Conservation (phyloP, 2,113 vertebrate genomes). For the Alosa alosa region DNA sequence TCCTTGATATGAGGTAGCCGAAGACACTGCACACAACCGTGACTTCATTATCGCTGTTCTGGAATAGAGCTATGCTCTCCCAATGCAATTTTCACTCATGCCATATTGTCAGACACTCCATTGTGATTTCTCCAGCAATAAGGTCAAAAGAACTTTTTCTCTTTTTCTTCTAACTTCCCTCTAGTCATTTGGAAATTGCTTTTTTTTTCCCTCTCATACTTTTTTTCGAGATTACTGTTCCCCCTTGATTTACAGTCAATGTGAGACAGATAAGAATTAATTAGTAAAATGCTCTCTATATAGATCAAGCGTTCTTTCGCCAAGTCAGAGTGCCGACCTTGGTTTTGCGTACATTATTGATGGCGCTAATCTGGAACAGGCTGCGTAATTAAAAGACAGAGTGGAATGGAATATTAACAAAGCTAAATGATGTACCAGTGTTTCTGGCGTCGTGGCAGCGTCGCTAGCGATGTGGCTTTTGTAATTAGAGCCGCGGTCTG, state of each 20-base stretch:
- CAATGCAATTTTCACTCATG: neutral
- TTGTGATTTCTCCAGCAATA: neutral
- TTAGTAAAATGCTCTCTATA: conserved; percentile 49
- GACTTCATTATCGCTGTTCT: neutral
- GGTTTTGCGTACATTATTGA: conserved; percentile 49
- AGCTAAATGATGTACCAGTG: conserved; percentile 43
- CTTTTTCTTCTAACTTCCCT: neutral
- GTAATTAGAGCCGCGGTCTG: conserved; percentile 43
- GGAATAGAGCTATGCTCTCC: neutral
- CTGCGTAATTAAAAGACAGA: conserved; percentile 47
- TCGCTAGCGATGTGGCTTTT: conserved; percentile 30
- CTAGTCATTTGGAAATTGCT: conserved; percentile 32
- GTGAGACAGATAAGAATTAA: conserved; percentile 40
- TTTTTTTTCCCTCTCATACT: conserved; percentile 22
- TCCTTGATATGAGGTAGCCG: neutral
- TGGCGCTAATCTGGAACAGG: conserved; percentile 50
- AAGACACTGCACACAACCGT: neutral
- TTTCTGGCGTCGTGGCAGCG: conserved; percentile 26
- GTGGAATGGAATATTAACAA: conserved; percentile 51
- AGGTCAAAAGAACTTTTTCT: neutral
- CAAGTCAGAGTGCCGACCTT: conserved; percentile 46
- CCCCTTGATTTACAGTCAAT: conserved; percentile 36
- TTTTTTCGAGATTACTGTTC: conserved; percentile 2
- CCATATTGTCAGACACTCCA: neutral
- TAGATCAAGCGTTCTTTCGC: conserved; percentile 44